These are phyloP conservation scores for Bacillus rossius DNA, from an alignment of 1,140 invertebrate genomes.

Conservation along the genomic window DNA sequence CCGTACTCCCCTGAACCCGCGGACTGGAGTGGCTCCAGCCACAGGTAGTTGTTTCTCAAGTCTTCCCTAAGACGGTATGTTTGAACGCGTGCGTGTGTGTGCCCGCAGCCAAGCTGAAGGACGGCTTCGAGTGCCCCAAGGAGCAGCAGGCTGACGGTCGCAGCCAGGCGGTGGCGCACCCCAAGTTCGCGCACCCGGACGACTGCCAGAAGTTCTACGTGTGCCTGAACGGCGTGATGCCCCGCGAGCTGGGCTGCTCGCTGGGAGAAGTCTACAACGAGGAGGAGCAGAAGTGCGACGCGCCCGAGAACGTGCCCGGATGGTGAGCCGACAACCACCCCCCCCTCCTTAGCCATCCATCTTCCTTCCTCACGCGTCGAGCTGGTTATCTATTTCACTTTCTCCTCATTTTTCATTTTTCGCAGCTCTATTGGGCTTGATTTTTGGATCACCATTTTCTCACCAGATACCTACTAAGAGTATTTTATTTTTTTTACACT, in stretches of 20 bases:
- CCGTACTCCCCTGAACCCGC: no score
- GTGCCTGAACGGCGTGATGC: constrained; percentile 79
- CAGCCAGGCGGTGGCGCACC: constrained; percentile 71
- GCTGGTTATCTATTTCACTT: no score
- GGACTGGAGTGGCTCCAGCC: no score
- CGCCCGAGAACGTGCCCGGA: constrained; percentile 80
- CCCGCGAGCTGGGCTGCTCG: constrained; percentile 77
- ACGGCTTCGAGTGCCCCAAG: constrained; percentile 79
- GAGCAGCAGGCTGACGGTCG: constrained; percentile 55
- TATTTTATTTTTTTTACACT: no score
- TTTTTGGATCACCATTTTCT: no score
- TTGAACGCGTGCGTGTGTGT: not conserved
- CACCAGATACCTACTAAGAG: no score
- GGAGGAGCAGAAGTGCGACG: constrained; percentile 71
- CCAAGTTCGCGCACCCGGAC: constrained; percentile 78
- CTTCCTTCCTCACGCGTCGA: no score
- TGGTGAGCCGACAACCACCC: constrained; percentile 53
- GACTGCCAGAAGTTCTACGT: constrained; percentile 89
- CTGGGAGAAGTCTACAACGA: constrained; percentile 85
- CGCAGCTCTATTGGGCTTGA: no score
- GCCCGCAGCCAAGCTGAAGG: constrained; percentile 53
- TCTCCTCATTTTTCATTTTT: no score
- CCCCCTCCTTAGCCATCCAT: no score
- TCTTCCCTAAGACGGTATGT: no score
- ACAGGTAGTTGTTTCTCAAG: no score